Percentiles rank a stretch among this genome's conserved stretches.
These are phyloP conservation scores for Elephas maximus DNA, from an alignment of 2,113 vertebrate species.

Conservation along the genomic window DNA sequence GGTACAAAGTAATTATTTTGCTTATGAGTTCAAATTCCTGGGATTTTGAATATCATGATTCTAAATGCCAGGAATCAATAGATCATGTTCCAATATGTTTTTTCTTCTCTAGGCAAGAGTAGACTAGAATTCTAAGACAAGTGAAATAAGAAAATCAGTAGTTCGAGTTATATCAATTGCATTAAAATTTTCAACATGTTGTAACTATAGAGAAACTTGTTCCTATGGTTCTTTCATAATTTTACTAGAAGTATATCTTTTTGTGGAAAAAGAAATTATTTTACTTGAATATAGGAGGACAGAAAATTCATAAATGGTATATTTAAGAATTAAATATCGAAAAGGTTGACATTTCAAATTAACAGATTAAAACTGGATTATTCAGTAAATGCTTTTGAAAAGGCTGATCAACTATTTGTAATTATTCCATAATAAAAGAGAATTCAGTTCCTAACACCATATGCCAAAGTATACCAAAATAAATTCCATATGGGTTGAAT, in stretches of 20 bases:
- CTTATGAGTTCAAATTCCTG: slow-evolving; percentile 55
- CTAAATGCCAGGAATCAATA: slow-evolving; percentile 69
- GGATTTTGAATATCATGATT: slow-evolving; percentile 8
- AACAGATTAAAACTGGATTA: neutral
- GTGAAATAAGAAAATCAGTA: neutral
- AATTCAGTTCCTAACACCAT: neutral
- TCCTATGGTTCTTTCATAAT: neutral
- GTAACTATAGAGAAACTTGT: neutral
- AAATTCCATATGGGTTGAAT: slow-evolving; percentile 52
- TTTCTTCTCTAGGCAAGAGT: neutral
- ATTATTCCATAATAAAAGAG: slow-evolving; percentile 42
- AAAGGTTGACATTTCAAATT: neutral
- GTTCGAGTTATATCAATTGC: neutral
- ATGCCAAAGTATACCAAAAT: slow-evolving; percentile 49
- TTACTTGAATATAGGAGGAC: neutral
- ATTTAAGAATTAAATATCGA: neutral
- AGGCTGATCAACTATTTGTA: slow-evolving; percentile 46
- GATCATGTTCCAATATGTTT: neutral
- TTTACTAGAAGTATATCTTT: neutral
- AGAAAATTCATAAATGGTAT: neutral
- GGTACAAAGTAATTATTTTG: slow-evolving; percentile 69
- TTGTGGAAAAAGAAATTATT: neutral
- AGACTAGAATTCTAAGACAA: slow-evolving; percentile 15
- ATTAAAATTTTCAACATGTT: neutral
- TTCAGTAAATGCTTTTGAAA: slow-evolving; percentile 17